phyloP scores from a whole-genome alignment of 2,113 vertebrate genomes.

The Sceloporus undulatus region DNA sequence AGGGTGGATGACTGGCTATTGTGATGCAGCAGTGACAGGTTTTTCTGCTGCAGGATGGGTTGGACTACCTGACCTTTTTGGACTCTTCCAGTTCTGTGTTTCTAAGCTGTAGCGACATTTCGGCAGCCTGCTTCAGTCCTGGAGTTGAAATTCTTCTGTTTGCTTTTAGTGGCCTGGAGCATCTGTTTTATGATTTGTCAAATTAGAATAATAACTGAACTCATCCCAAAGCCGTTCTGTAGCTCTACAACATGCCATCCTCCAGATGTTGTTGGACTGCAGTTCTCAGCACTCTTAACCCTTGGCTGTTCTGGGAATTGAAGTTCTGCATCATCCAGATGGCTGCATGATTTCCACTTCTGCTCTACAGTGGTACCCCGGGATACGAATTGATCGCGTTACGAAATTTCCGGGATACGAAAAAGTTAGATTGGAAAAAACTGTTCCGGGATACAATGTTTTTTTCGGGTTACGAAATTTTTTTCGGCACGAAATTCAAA shows the following conservation, averaged over 20 bases:
- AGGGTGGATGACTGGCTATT: background rate
- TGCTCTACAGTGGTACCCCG: too few species aligned
- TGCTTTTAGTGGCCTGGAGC: background rate
- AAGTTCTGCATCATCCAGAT: too few species aligned
- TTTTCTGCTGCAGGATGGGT: background rate
- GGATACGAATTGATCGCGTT: too few species aligned
- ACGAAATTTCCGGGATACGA: too few species aligned
- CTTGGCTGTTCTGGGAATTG: too few species aligned
- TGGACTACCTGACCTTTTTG: background rate
- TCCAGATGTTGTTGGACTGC: background rate
- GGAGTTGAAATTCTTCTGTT: background rate
- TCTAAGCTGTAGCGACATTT: background rate
- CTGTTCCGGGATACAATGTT: too few species aligned
- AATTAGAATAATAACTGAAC: too few species aligned
- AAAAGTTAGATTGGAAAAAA: too few species aligned
- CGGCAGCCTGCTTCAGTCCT: background rate
- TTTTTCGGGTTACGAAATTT: too few species aligned
- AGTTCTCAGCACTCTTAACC: background rate
- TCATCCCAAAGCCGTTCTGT: background rate
- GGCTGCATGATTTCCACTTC: too few species aligned
- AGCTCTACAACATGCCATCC: too few species aligned
- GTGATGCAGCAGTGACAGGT: background rate
- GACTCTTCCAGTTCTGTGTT: background rate
- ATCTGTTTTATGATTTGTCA: background rate
- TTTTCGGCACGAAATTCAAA: too few species aligned